Evolutionary conservation across 2,113 vertebrate genomes (phyloP).

Genomic region (Mohoua ochrocephala): DNA sequence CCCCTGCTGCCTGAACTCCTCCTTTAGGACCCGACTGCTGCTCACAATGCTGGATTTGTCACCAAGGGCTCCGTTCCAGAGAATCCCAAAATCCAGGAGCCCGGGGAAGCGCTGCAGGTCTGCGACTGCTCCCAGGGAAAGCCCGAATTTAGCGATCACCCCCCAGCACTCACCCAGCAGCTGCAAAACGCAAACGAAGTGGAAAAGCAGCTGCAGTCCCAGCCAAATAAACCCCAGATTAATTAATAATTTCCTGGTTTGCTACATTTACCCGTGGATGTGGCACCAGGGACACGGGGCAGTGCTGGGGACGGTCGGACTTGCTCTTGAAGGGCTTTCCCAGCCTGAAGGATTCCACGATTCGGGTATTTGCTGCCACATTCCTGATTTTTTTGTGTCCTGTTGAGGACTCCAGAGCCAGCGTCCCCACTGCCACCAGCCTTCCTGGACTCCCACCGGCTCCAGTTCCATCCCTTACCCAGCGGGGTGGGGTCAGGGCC

Average conservation of each 20-base stretch:
- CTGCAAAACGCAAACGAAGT: not conserved
- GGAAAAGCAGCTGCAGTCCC: not conserved
- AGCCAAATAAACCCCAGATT: not conserved
- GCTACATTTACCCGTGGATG: not conserved
- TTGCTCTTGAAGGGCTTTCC: not conserved
- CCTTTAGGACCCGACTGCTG: too few relatives aligned
- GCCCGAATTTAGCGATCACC: not conserved
- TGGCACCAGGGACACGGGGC: not conserved
- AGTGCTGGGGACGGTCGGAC: not conserved
- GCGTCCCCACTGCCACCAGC: rapidly evolving
- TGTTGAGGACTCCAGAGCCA: not conserved
- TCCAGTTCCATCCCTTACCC: not conserved
- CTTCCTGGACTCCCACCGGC: not conserved
- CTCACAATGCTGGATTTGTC: too few relatives aligned
- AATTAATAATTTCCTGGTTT: too few relatives aligned
- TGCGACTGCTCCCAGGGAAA: not conserved
- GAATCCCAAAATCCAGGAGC: too few relatives aligned
- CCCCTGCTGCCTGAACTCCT: too few relatives aligned
- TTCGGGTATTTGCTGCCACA: not conserved
- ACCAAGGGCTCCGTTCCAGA: too few relatives aligned
- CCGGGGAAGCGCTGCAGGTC: not conserved
- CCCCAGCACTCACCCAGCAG: not conserved
- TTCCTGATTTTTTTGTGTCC: not conserved
- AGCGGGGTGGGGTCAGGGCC: not conserved
- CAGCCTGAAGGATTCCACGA: not conserved